Conservation (phyloP, 2,797 vertebrate genomes). For the Hyperoplus lanceolatus region DNA sequence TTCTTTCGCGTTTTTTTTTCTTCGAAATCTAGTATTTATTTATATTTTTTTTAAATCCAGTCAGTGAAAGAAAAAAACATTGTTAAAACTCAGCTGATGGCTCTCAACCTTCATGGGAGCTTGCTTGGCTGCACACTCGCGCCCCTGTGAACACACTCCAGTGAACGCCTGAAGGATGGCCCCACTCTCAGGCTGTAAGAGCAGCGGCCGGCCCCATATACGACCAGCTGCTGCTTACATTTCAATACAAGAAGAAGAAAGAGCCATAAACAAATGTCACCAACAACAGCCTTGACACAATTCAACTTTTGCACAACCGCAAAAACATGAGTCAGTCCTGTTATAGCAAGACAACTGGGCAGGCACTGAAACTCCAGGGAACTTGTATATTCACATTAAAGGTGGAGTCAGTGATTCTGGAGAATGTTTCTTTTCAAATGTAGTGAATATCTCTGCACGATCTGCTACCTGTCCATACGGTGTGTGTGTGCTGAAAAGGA, state of each 20-base stretch:
- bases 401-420: too few relatives aligned
- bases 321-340: constrained; percentile 56
- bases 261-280: constrained; percentile 45
- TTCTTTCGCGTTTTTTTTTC: neutral
- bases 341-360: constrained; percentile 33
- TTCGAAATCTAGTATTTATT: constrained; percentile 36
- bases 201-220: constrained; percentile 21
- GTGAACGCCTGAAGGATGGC: constrained; percentile 75
- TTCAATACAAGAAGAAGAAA: constrained; percentile 49
- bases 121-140: constrained; percentile 52
- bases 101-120: constrained; percentile 72
- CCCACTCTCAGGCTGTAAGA: constrained; percentile 58
- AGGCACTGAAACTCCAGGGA: constrained; percentile 38
- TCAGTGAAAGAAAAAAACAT: constrained; percentile 66
- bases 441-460: too few relatives aligned
- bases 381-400: constrained; percentile 46
- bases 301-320: constrained; percentile 60
- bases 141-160: constrained; percentile 51
- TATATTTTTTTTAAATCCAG: constrained; percentile 38
- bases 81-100: constrained; percentile 68
- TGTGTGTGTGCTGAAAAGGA: too few relatives aligned
- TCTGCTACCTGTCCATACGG: too few relatives aligned
- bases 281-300: constrained; percentile 75
- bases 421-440: too few relatives aligned
- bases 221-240: constrained; percentile 77